Evolutionary conservation across 2,888 invertebrate species (phyloP).

Genomic region (Lasioglossum marginatum): DNA sequence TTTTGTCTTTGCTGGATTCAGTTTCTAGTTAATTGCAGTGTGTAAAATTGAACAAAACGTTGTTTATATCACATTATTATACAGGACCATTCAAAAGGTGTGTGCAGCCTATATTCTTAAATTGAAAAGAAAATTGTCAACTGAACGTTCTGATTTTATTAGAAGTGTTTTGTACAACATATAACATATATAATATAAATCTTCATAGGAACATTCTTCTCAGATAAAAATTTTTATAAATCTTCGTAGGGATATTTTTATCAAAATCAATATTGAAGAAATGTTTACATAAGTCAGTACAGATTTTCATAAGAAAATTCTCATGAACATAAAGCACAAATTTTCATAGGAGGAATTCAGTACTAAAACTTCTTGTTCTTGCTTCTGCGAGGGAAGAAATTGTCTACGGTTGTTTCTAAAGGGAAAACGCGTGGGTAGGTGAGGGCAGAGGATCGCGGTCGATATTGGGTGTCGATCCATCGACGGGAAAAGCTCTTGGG

Average conservation of each 20-base stretch:
- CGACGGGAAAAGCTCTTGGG: neutral
- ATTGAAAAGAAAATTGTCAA: neutral
- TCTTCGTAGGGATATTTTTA: too few species aligned
- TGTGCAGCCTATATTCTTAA: neutral
- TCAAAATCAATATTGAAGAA: too few species aligned
- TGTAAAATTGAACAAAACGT: neutral
- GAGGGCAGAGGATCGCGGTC: slow-evolving; percentile 15
- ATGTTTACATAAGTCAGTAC: neutral
- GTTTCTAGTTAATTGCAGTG: too few species aligned
- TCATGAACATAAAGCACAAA: neutral
- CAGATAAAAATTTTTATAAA: neutral
- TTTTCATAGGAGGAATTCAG: neutral
- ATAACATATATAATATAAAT: neutral
- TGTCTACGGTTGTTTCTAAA: neutral
- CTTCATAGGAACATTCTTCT: neutral
- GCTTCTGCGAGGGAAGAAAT: neutral
- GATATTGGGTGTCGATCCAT: slow-evolving; percentile 7
- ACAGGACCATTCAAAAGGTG: neutral
- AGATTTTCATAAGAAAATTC: neutral
- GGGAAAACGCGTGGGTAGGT: slow-evolving; percentile 15
- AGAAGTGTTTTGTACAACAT: neutral
- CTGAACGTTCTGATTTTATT: neutral
- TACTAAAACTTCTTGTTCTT: neutral
- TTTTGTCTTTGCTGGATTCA: too few species aligned
- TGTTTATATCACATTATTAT: neutral